phyloP scores from a whole-genome alignment of 2,888 invertebrate species.

The Theretra japonica region DNA sequence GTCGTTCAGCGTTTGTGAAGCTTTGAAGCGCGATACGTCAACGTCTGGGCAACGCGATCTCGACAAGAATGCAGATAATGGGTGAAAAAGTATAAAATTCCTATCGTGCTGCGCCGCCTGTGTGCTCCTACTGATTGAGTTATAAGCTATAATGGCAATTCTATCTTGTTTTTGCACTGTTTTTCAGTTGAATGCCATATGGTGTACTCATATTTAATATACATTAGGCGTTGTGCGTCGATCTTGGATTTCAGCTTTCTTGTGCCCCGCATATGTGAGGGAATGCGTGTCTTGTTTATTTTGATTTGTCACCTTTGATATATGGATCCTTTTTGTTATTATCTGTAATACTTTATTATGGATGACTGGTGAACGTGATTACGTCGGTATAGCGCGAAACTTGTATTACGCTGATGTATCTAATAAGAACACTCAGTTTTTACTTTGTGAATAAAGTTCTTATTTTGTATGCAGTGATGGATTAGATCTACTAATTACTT shows the following conservation, averaged over 20 bases:
- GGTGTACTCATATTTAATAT: constrained; percentile 76
- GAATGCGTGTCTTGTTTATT: constrained; percentile 79
- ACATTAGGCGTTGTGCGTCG: constrained; percentile 71
- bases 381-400: constrained; percentile 43
- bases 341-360: constrained; percentile 66
- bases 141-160: constrained; percentile 82
- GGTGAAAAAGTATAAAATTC: constrained; percentile 80
- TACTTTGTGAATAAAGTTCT: background rate
- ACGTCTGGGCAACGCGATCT: constrained; percentile 51
- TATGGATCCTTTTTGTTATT: constrained; percentile 76
- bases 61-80: constrained; percentile 70
- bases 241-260: constrained; percentile 73
- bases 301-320: constrained; percentile 81
- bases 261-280: constrained; percentile 51
- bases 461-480: background rate
- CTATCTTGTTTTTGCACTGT: constrained; percentile 79
- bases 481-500: background rate
- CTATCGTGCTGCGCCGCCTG: constrained; percentile 63
- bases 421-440: constrained; percentile 38
- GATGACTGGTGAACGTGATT: constrained; percentile 63
- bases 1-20: constrained; percentile 37
- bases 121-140: constrained; percentile 76
- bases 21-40: constrained; percentile 61
- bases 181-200: constrained; percentile 77
- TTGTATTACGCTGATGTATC: constrained; percentile 38